phyloP scores from a whole-genome alignment of 2,888 invertebrate genomes.

The Lapara coniferarum region DNA sequence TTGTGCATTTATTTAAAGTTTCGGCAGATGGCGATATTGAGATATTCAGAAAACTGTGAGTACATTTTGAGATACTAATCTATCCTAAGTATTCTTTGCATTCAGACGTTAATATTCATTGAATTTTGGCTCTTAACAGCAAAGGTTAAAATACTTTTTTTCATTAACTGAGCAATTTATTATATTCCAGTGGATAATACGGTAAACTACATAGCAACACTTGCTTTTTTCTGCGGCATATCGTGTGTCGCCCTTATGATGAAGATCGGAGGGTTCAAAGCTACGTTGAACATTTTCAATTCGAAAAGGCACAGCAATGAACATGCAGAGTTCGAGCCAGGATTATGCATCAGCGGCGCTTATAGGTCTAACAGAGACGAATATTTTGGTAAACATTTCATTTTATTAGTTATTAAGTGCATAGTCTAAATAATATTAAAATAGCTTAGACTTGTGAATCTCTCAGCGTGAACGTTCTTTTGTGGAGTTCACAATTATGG shows the following conservation, averaged over 20 bases:
- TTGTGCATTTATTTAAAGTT: constrained; percentile 41
- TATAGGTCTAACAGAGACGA: constrained; percentile 67
- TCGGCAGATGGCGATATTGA: constrained; percentile 36
- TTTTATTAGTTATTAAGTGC: neutral
- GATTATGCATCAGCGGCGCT: constrained; percentile 58
- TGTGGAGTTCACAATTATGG: too few relatives aligned
- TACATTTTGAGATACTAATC: constrained; percentile 30
- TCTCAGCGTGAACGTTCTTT: too few relatives aligned
- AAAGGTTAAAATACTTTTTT: neutral
- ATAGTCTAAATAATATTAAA: too few relatives aligned
- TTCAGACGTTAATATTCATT: neutral
- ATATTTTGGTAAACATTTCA: constrained; percentile 55
- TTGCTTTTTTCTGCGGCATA: constrained; percentile 43
- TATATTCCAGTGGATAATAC: constrained; percentile 41
- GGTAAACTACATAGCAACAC: constrained; percentile 43
- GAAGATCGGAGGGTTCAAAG: constrained; percentile 64
- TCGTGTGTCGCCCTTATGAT: constrained; percentile 52
- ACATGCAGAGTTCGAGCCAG: constrained; percentile 45
- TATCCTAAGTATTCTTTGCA: neutral
- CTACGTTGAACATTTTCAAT: constrained; percentile 58
- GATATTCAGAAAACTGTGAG: constrained; percentile 41
- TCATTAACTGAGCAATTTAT: neutral
- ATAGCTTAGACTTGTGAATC: too few relatives aligned
- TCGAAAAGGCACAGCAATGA: constrained; percentile 45
- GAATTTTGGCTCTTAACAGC: neutral